Evolutionary conservation across 2,113 vertebrate genomes (phyloP).

Genomic region (Henicopernis longicauda): DNA sequence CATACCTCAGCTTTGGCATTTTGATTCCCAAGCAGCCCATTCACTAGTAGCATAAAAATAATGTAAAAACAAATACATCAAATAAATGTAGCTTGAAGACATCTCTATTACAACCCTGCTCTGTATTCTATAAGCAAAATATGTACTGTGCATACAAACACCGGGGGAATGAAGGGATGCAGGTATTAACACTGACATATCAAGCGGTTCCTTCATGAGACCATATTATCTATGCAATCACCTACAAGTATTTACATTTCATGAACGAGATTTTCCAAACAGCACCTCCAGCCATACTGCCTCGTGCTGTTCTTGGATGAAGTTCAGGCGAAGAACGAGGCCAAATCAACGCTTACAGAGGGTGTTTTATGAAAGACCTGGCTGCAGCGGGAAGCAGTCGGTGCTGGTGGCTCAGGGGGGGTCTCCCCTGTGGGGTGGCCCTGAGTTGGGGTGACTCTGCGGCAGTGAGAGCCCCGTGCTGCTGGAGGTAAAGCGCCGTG

Average conservation of each 20-base stretch:
- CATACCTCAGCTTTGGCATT: slow-evolving; percentile 51
- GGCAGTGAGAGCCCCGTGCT: background rate
- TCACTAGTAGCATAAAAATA: slow-evolving; percentile 58
- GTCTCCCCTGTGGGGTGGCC: background rate
- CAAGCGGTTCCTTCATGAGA: slow-evolving; percentile 30
- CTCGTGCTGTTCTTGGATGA: background rate
- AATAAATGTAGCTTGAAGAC: slow-evolving; percentile 67
- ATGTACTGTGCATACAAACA: slow-evolving; percentile 51
- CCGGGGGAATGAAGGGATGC: background rate
- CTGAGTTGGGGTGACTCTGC: background rate
- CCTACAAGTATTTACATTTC: slow-evolving; percentile 37
- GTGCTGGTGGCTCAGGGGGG: background rate
- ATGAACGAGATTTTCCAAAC: background rate
- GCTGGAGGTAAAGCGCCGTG: background rate
- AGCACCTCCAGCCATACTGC: background rate
- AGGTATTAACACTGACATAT: slow-evolving; percentile 45
- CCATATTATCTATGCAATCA: slow-evolving; percentile 21
- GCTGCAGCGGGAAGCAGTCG: background rate
- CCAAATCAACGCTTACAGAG: background rate
- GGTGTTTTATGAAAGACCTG: background rate
- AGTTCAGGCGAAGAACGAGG: background rate
- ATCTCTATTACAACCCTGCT: slow-evolving; percentile 48
- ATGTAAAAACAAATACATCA: slow-evolving; percentile 68
- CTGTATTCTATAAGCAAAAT: slow-evolving; percentile 51
- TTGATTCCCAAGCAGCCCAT: slow-evolving; percentile 64